Base-by-base conservation (phyloP, 2,113 vertebrate species). In the Promerops cafer region DNA sequence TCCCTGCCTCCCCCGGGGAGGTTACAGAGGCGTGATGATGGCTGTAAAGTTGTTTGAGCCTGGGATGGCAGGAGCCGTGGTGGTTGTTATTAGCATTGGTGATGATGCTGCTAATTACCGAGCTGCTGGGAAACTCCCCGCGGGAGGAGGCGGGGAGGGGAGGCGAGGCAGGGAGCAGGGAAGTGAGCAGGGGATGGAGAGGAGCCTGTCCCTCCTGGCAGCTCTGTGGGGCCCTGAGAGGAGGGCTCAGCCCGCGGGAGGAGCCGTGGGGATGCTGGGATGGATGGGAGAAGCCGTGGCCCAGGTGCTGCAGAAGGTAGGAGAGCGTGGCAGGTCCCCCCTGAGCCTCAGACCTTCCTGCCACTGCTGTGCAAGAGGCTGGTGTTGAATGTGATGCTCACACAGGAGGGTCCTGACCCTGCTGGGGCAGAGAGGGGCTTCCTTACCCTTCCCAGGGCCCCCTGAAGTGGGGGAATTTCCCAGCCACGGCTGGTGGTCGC, bases 101-200 rank as follows among this genome's bases (percentile, higher is more conserved):
- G 94, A 69, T 95, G 94, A 81, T 96, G 96, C 33, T 71, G 94
- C 91, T 96, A 91, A 96, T 97, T 96, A 96, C 82, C 14, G 81
- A 94, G 84, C 87, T 80, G 89, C 93, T 88, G 95, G 94, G 94
- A 96, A 96, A 96, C 95, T 96, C 95, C 96, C 94, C 50, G 17
- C 66, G 96, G 95, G 94, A 96, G 93, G 95, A 89, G 96, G 91
- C 50, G 42, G 53, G 37, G 47, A 83, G 54, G 64, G 71, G 83
- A 89, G 88, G 79, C 18, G 24, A 76, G 70, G 70, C 78, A 85
- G 82, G 74, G 49, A 35, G 18, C 50, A 86, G 87, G 15, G 63
- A 42, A 87, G 83, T 1, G 69, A 83, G 56, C 76, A 49, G 33
- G 91, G 93, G 14, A 94, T 94, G 96, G 87, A 91, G 93, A 93